phyloP scores from a whole-genome alignment of 1,140 invertebrate genomes.

The Plutomurus gul region DNA sequence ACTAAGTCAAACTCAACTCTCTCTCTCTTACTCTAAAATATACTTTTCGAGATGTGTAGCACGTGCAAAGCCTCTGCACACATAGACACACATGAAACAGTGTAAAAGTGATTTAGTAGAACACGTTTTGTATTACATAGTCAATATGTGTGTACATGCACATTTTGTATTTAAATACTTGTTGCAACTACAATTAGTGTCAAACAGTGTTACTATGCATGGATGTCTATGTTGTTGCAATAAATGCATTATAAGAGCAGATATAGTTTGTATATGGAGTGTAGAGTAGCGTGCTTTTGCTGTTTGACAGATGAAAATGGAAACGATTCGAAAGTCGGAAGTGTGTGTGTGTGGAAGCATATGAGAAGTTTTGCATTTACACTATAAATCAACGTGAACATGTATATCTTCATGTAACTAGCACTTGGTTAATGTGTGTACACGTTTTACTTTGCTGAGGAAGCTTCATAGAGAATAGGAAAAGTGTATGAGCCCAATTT shows the following conservation, averaged over 20 bases:
- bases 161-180: not conserved
- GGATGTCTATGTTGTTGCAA: no score
- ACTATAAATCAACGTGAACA: no score
- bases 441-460: no score
- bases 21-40: not conserved
- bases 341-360: not conserved
- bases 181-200: not conserved
- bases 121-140: not conserved
- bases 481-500: constrained; percentile 14
- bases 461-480: not conserved
- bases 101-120: not conserved
- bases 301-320: constrained; percentile 8
- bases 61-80: no score
- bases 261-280: not conserved
- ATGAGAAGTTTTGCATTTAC: no score
- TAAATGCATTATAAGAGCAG: not conserved
- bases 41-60: no score
- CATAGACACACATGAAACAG: not conserved
- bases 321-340: constrained; percentile 26
- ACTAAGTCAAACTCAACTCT: constrained; percentile 5
- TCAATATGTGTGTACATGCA: no score
- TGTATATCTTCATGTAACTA: no score
- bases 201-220: not conserved
- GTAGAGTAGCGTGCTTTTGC: not conserved
- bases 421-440: not conserved